Percentiles rank a stretch among this genome's conserved stretches.
phyloP scores from a whole-genome alignment of 2,113 vertebrate species.

The Tauraco erythrolophus region DNA sequence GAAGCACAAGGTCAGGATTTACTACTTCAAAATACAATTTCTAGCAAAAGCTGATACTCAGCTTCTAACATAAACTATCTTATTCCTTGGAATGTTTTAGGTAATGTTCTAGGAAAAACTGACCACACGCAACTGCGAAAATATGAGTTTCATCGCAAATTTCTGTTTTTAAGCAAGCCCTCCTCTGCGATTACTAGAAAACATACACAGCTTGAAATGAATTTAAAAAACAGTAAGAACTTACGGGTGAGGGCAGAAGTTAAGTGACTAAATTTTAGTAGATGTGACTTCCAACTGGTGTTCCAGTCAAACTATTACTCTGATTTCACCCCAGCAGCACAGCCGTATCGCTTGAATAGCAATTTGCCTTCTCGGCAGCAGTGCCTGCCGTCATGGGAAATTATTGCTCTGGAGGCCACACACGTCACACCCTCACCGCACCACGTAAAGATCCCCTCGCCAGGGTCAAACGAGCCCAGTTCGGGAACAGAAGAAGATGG shows the following conservation, averaged over 20 bases:
- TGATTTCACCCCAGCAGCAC: neutral
- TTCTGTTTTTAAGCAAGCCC: neutral
- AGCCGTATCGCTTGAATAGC: neutral
- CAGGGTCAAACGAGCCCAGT: accelerated
- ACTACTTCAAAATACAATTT: neutral
- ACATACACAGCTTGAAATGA: neutral
- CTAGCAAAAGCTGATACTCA: neutral
- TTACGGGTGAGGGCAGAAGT: neutral
- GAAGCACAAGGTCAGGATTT: neutral
- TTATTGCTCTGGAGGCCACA: neutral
- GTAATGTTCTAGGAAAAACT: neutral
- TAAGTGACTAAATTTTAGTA: neutral
- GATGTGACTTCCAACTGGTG: neutral
- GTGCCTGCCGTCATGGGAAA: neutral
- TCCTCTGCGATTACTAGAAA: neutral
- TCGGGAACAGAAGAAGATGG: accelerated
- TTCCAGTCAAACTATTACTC: neutral
- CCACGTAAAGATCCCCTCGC: neutral
- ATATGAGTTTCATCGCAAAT: neutral
- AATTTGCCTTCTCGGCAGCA: neutral
- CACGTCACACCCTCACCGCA: accelerated
- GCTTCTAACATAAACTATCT: neutral
- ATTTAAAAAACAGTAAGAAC: neutral
- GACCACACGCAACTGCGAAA: neutral
- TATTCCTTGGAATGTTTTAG: neutral